Percentiles rank a stretch among this genome's conserved stretches.
Evolutionary conservation across 2,113 vertebrate species (phyloP).

Genomic region (Mus pahari): DNA sequence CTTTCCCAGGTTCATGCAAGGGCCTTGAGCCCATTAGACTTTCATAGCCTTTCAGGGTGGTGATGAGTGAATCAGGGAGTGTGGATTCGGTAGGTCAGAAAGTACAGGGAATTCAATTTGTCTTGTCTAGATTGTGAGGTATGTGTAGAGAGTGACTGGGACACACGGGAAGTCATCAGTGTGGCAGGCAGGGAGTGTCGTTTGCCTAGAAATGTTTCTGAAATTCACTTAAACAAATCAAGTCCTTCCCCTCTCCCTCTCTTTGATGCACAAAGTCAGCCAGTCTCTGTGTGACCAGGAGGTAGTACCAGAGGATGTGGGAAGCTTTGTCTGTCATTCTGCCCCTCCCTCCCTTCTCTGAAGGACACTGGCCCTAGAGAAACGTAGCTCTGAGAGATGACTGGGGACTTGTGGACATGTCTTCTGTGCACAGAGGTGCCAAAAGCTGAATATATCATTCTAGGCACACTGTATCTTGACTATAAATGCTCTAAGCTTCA

Average conservation of each 20-base stretch:
- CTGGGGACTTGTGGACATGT: not conserved
- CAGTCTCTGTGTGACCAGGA: not conserved
- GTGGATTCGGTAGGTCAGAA: not conserved
- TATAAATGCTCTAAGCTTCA: not conserved
- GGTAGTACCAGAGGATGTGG: fast-evolving
- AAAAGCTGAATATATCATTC: not conserved
- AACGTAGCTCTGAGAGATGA: fast-evolving
- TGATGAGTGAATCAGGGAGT: not conserved
- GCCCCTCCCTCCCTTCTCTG: not conserved
- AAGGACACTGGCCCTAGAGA: not conserved
- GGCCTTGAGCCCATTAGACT: fast-evolving
- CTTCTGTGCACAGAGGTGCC: not conserved
- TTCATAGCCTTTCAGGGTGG: not conserved
- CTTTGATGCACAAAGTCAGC: not conserved
- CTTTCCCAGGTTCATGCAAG: not conserved
- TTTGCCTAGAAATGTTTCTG: not conserved
- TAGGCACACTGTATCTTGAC: fast-evolving
- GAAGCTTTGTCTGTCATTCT: not conserved
- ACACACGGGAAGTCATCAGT: fast-evolving
- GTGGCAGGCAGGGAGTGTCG: not conserved
- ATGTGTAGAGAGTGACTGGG: not conserved
- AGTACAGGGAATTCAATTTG: not conserved
- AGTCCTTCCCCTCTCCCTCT: not conserved
- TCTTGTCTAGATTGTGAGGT: not conserved
- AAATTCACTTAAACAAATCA: not conserved